These are phyloP conservation scores for Ostrea denselamellosa DNA, from an alignment of 1,140 invertebrate species.

Conservation along the genomic window DNA sequence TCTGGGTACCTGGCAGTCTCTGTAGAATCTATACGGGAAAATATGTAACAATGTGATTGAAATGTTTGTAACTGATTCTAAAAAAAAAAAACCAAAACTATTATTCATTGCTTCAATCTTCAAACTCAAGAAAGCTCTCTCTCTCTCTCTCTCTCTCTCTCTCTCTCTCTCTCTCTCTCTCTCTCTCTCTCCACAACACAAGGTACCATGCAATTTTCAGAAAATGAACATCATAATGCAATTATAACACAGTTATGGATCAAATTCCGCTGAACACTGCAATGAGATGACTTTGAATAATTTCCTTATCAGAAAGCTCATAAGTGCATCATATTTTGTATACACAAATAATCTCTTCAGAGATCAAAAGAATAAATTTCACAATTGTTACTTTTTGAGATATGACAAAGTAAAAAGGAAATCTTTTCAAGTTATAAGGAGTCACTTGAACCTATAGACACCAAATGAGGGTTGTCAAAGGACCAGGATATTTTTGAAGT, in stretches of 20 bases:
- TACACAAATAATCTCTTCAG: background rate
- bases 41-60: background rate
- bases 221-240: no score
- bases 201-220: no score
- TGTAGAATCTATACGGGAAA: background rate
- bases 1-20: no score
- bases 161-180: no score
- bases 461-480: background rate
- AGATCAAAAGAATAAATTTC: background rate
- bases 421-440: background rate
- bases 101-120: background rate
- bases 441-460: background rate
- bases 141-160: no score
- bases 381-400: background rate
- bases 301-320: background rate
- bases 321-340: background rate
- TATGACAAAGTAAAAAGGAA: conserved; percentile 7
- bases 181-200: no score
- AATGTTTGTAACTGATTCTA: background rate
- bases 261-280: background rate
- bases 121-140: background rate
- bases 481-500: background rate
- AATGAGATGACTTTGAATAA: background rate
- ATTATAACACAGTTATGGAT: background rate
- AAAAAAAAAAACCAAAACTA: no score